phyloP scores from a whole-genome alignment of 2,888 invertebrate genomes.

The Polyommatus icarus region DNA sequence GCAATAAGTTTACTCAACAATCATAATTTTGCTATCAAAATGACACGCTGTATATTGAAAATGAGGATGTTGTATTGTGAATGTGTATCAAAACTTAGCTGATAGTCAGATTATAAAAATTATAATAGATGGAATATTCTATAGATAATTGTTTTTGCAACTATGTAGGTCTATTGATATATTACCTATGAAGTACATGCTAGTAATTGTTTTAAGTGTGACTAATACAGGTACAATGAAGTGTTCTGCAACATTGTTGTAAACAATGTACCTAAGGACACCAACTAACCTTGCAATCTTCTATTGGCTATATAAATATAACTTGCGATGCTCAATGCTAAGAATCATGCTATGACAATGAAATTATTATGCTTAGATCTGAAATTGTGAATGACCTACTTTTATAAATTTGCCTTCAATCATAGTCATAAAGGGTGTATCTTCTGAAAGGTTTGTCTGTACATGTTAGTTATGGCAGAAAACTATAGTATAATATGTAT shows the following conservation, averaged over 20 bases:
- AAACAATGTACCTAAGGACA: constrained; percentile 11
- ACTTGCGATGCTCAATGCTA: not conserved
- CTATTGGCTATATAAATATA: not conserved
- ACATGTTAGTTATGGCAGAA: too few species aligned
- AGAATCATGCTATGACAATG: not conserved
- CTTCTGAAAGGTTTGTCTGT: too few species aligned
- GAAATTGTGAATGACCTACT: constrained; percentile 5
- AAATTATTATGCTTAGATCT: not conserved
- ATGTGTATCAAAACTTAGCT: not conserved
- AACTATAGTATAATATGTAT: too few species aligned
- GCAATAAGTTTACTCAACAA: too few species aligned
- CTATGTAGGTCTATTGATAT: not conserved
- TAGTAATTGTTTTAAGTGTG: not conserved
- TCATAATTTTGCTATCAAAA: too few species aligned
- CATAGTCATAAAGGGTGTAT: too few species aligned
- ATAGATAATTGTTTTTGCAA: not conserved
- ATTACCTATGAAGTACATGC: not conserved
- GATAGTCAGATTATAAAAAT: not conserved
- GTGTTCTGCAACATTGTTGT: not conserved
- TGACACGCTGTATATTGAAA: too few species aligned
- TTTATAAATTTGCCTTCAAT: not conserved
- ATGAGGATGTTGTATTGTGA: not conserved
- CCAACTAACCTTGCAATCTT: not conserved
- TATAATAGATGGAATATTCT: not conserved
- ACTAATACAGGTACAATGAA: not conserved